A percentile compares a stretch with the other conserved stretches of the same genome.
phyloP scores from a whole-genome alignment of 2,888 invertebrate genomes.

The Parelbella ahira region DNA sequence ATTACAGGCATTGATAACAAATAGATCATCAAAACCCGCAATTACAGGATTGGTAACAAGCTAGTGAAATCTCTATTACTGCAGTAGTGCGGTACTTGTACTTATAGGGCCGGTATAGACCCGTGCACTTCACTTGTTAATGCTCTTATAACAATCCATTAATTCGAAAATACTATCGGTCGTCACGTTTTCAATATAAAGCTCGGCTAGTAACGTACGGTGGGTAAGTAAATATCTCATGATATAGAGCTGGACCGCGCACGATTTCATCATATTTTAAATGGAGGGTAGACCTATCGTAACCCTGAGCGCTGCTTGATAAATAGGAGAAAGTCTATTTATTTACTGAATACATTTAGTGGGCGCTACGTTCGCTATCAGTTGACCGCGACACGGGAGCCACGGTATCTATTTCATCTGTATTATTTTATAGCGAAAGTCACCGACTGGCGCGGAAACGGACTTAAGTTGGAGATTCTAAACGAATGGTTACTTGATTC shows the following conservation, averaged over 20 bases:
- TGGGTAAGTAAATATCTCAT: constrained; percentile 15
- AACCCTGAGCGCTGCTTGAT: constrained; percentile 11
- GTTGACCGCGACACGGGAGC: constrained; percentile 7
- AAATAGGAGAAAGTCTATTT: constrained; percentile 25
- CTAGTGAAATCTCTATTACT: no score
- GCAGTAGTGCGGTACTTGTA: no score
- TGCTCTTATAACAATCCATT: no score
- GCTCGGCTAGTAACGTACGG: constrained; percentile 1
- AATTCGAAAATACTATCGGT: not conserved
- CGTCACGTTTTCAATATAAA: constrained; percentile 8
- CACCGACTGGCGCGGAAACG: no score
- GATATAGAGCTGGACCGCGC: constrained; percentile 10
- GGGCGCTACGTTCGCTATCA: constrained; percentile 17
- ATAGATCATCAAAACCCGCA: no score
- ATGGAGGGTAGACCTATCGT: constrained; percentile 23
- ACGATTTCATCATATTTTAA: constrained; percentile 24
- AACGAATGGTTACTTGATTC: no score
- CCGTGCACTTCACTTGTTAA: no score
- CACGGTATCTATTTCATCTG: constrained; percentile 20
- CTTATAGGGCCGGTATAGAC: not conserved
- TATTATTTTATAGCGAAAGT: constrained; percentile 25
- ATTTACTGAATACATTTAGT: constrained; percentile 20
- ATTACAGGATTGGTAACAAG: no score
- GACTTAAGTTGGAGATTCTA: no score
- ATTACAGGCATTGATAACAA: no score